Conservation (phyloP, 2,888 invertebrate species). For the Yponomeuta evonymella region DNA sequence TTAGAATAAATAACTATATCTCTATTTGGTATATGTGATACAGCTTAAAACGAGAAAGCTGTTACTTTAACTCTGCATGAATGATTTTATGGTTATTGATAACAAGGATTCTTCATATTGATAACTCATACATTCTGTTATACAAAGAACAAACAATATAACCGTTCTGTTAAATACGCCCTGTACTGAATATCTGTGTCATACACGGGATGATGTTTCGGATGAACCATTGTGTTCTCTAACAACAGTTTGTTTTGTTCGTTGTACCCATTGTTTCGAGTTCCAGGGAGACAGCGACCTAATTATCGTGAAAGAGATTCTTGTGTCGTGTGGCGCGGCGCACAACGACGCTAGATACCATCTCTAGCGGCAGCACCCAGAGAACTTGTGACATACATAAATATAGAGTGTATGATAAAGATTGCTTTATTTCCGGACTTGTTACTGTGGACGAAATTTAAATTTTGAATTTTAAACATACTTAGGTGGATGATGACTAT, state of each 20-base stretch:
- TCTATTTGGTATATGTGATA: too few relatives aligned
- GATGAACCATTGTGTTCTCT: not conserved
- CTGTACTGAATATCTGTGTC: too few relatives aligned
- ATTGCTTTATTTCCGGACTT: not conserved
- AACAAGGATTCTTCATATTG: too few relatives aligned
- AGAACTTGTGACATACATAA: not conserved
- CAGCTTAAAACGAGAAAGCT: too few relatives aligned
- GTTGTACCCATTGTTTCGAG: not conserved
- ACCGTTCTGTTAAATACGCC: too few relatives aligned
- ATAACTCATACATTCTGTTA: too few relatives aligned
- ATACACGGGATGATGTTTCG: not conserved
- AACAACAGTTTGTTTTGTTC: not conserved
- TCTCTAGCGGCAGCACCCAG: not conserved
- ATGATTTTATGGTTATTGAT: too few relatives aligned
- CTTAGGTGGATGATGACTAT: too few relatives aligned
- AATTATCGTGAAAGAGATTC: constrained; percentile 1
- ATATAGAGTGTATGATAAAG: not conserved
- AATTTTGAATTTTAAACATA: too few relatives aligned
- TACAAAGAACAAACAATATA: too few relatives aligned
- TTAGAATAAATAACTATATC: too few relatives aligned
- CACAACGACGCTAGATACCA: not conserved
- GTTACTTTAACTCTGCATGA: too few relatives aligned
- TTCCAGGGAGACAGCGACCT: constrained; percentile 1
- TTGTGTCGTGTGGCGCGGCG: not conserved
- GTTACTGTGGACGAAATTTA: not conserved